Base-by-base conservation (phyloP, 2,113 vertebrate species). In the Malurus alboscapulatus region DNA sequence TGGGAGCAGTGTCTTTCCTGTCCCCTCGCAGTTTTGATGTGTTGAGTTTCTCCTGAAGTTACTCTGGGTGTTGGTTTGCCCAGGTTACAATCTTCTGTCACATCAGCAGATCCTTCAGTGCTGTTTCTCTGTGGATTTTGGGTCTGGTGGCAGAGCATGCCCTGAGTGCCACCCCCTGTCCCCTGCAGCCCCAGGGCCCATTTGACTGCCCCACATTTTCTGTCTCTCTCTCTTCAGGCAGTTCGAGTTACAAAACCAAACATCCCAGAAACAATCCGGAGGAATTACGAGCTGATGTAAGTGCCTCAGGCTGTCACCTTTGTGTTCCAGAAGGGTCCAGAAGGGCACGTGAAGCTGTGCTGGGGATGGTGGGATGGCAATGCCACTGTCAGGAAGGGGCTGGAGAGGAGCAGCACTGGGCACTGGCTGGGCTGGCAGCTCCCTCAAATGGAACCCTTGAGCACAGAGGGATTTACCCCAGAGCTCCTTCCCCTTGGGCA, bases 211-310 rank as follows among this genome's bases (percentile, higher is more conserved):
- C 76, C 17, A 12, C 3, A 45, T 42, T 79, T 62, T 80, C 18
- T 44, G 17, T 44, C 3, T 73, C 32, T 90, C 18, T 89, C 65
- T 89, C 40, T 87, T 32, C 96, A 99, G 99, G 99, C 99, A 9
- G 99, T 99, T 38, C 98, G 99, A 65, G 99, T 99, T 57, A 99
- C 99, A 44, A 99, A 99, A 95, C 99, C 99, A 72, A 99, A 99
- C 78, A 99, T 99, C 79, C 99, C 99, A 1, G 99, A 99, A 97
- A 95, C 98, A 17, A 99, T 99, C 95, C 98, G 99, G 76, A 98
- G 99, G 93, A 99, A 99, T 97, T 99, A 99, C 4, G 99, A 99
- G 96, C 97, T 99, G 72, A 99, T 99, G 99, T 99, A 80, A 99
- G 99, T 98, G 73, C 55, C 77, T 58, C 11, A 29, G 62, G 27